Percentiles rank a stretch among this genome's conserved stretches.
Evolutionary conservation across 2,797 vertebrate species (phyloP).

Genomic region (Aphelocoma californica): DNA sequence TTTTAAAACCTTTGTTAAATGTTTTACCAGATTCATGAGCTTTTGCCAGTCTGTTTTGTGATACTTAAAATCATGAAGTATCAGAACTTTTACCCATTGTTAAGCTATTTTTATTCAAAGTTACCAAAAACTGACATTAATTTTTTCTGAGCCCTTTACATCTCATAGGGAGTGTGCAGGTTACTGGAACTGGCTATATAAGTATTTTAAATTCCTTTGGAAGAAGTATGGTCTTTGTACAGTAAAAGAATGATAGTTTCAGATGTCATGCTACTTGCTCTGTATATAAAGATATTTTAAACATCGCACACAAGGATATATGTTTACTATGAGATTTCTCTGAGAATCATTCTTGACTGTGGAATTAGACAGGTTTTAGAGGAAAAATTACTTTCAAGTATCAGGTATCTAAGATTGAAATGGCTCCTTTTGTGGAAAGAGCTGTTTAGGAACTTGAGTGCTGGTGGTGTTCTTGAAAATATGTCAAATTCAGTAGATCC

Average conservation of each 20-base stretch:
- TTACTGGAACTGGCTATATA: not conserved
- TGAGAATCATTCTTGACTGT: slow-evolving; percentile 26
- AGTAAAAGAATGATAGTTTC: not conserved
- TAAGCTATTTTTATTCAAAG: not conserved
- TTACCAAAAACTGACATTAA: not conserved
- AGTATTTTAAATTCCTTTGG: not conserved
- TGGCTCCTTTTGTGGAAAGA: not conserved
- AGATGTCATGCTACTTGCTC: not conserved
- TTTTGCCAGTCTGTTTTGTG: not conserved
- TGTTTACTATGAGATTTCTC: not conserved
- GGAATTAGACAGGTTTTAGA: not conserved
- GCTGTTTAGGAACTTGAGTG: not conserved
- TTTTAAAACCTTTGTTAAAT: not conserved
- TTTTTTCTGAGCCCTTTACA: not conserved
- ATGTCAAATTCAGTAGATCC: not conserved
- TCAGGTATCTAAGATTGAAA: not conserved
- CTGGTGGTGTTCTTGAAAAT: slow-evolving; percentile 9
- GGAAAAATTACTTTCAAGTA: not conserved
- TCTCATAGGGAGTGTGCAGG: not conserved
- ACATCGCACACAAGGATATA: not conserved
- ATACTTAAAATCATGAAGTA: not conserved
- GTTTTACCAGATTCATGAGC: not conserved
- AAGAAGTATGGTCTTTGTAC: not conserved
- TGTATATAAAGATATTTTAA: slow-evolving; percentile 37
- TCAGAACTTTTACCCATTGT: not conserved